A percentile compares a stretch with the other conserved stretches of the same genome.
Conservation (phyloP, 2,113 vertebrate species). For the Semnornis frantzii region DNA sequence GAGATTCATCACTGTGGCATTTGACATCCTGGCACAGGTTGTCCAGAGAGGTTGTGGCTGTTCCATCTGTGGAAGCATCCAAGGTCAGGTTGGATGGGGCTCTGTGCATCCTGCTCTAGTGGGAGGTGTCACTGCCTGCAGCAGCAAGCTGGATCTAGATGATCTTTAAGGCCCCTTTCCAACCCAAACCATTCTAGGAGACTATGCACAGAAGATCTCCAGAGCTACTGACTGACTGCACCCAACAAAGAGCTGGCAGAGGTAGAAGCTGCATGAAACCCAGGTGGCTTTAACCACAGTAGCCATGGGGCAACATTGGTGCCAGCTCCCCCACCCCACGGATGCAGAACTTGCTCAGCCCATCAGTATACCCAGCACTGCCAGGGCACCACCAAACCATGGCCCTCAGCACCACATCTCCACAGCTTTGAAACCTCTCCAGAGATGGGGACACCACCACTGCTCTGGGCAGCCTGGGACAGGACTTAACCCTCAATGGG, state of each 20-base stretch:
- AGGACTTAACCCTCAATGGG: too few relatives aligned
- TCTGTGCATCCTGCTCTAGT: not conserved
- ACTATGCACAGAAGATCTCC: not conserved
- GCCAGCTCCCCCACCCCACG: not conserved
- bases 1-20: not conserved
- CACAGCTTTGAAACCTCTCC: too few relatives aligned
- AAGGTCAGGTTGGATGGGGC: not conserved
- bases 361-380: too few relatives aligned
- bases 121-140: not conserved
- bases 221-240: not conserved
- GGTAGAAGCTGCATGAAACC: not conserved
- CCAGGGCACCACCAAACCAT: too few relatives aligned
- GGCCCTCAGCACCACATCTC: too few relatives aligned
- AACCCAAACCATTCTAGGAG: not conserved
- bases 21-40: not conserved
- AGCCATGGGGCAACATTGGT: accelerated
- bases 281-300: accelerated
- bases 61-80: not conserved
- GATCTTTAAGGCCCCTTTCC: not conserved
- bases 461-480: too few relatives aligned
- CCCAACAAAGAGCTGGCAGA: accelerated
- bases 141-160: not conserved
- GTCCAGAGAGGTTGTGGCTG: not conserved
- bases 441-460: too few relatives aligned
- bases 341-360: not conserved